Base-by-base conservation (phyloP, 1,140 invertebrate genomes). In the Nasonia giraulti region DNA sequence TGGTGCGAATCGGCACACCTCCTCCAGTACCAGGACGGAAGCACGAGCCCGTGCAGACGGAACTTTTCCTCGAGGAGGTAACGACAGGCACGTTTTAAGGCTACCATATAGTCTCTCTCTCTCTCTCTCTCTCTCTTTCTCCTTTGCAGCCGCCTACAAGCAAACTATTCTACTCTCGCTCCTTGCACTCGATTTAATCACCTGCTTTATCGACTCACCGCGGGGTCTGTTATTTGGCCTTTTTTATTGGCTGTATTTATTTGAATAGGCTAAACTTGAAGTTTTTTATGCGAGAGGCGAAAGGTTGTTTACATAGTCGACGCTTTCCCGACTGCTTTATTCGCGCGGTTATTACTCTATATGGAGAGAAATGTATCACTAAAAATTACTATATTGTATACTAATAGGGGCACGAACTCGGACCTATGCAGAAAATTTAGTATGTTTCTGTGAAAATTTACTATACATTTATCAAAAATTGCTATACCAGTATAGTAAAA, bases 11-110 rank as follows among this genome's bases (percentile, higher is more conserved):
- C n/a, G 94, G 94, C 44, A 95, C 95, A 27, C 96, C 96, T 50
- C 96, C 96, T 10, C 95, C 96, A 8, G 95, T 97, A 14, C 94
- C 95, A 69, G 97, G 97, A 20, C 94, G 97, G 83, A 95, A 95
- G 83, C 96, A 98, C 91, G 96, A 97, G 87, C 95, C 95, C 76
- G 95, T 98, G 31, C 97, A 98, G 93, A 98, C 97, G 0, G 97
- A 98, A 83, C 91, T 95, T 83, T 98, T 96, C 91, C 94, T 98
- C 33, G 97, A 98, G 91, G 97, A 98, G 93, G 94, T 97, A 89
- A 78, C 11, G 55, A 82, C 12, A 75, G 27, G 31, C 47, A 37
- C 14, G 12, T 82, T 82, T 37, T 40, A 37, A 71, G 14, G 10
- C 68, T 27, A 71, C 17, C 55, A 20, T 62, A 62, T n/a, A 62